These are phyloP conservation scores for Avahi laniger DNA, from an alignment of 2,797 vertebrate species.

Conservation along the genomic window DNA sequence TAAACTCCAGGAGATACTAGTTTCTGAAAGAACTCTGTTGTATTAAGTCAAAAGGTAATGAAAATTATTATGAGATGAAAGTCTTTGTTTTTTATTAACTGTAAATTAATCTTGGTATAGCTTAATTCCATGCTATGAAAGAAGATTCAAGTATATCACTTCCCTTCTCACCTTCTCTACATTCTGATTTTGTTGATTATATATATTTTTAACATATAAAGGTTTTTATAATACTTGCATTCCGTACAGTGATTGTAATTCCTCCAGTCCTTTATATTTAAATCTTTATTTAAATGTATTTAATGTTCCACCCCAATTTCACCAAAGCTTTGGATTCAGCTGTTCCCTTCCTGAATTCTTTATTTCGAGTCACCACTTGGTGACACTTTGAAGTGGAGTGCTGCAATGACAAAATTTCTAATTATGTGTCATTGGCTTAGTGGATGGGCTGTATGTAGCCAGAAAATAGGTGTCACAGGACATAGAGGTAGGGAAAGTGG, in stretches of 20 bases:
- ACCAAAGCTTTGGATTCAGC: neutral
- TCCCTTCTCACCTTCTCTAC: neutral
- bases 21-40: neutral
- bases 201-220: neutral
- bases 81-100: neutral
- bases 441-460: neutral
- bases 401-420: neutral
- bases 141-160: neutral
- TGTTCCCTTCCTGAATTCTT: neutral
- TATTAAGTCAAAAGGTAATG: slow-evolving; percentile 2
- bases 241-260: neutral
- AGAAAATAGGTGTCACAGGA: neutral
- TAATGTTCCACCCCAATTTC: neutral
- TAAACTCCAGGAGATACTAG: neutral
- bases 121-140: neutral
- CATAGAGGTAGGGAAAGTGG: neutral
- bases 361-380: neutral
- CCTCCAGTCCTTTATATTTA: neutral
- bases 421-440: neutral
- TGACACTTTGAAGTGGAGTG: neutral
- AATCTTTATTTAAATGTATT: slow-evolving; percentile 17
- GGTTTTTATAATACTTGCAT: neutral
- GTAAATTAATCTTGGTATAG: neutral
- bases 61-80: neutral
- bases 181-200: slow-evolving; percentile 25